Conservation (phyloP, 2,888 invertebrate genomes). For the Drepanosiphum platanoidis region DNA sequence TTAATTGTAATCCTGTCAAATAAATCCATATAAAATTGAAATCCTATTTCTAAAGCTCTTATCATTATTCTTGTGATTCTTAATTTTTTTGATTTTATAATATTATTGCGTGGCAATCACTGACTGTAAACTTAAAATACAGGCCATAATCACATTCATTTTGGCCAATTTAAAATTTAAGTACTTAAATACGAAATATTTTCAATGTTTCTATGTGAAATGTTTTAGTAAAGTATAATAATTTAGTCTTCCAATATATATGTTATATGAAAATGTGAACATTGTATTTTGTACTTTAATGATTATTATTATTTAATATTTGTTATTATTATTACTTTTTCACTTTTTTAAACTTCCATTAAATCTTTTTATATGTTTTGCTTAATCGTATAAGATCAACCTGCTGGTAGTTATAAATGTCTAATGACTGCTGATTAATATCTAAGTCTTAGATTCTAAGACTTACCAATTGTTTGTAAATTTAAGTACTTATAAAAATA, state of each 20-base stretch:
- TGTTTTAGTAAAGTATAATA: slow-evolving; percentile 5
- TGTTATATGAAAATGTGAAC: background rate
- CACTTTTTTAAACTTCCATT: slow-evolving; percentile 30
- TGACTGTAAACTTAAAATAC: background rate
- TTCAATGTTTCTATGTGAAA: background rate
- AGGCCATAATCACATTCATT: background rate
- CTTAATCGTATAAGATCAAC: slow-evolving; percentile 20
- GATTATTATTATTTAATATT: slow-evolving; percentile 10
- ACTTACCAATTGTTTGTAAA: slow-evolving; percentile 40
- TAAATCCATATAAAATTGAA: background rate
- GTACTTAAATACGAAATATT: slow-evolving; percentile 41
- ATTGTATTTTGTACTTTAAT: slow-evolving; percentile 36
- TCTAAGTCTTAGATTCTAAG: slow-evolving; percentile 49
- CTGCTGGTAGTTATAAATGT: background rate
- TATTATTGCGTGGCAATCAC: slow-evolving; percentile 23
- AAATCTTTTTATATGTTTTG: slow-evolving; percentile 15
- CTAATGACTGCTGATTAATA: background rate
- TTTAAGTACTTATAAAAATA: slow-evolving; percentile 47
- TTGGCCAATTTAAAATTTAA: slow-evolving; percentile 20
- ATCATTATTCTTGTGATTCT: slow-evolving; percentile 8
- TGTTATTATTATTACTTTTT: slow-evolving; percentile 23
- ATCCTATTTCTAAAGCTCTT: background rate
- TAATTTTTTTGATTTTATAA: slow-evolving; percentile 13
- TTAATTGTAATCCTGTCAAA: background rate
- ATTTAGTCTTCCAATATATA: slow-evolving; percentile 45